A percentile compares a stretch with the other conserved stretches of the same genome.
These are phyloP conservation scores for Eclectus roratus DNA, from an alignment of 2,113 vertebrate genomes.

Conservation along the genomic window DNA sequence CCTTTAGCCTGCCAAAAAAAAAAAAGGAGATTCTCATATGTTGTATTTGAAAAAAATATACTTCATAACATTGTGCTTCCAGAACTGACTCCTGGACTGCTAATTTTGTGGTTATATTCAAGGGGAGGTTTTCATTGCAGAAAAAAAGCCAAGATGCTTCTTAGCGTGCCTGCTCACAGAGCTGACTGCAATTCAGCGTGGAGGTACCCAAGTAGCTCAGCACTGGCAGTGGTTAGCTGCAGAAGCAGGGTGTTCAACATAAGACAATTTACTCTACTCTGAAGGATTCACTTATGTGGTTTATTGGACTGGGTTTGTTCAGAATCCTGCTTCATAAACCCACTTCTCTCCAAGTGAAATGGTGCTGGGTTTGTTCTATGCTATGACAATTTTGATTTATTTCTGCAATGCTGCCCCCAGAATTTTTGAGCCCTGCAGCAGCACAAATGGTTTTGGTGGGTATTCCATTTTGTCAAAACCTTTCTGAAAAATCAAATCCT, in stretches of 20 bases:
- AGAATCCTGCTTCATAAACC: background rate
- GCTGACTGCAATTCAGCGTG: background rate
- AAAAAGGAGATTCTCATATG: background rate
- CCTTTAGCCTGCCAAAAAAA: background rate
- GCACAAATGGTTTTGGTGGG: background rate
- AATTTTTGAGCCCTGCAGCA: background rate
- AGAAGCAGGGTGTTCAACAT: background rate
- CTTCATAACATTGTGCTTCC: background rate
- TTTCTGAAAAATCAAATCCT: background rate
- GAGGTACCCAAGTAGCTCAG: background rate
- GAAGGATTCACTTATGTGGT: background rate
- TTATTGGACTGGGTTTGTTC: background rate
- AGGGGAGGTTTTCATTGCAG: background rate
- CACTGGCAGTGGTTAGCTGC: background rate
- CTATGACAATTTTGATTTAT: background rate
- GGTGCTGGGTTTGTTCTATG: background rate
- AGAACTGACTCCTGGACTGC: background rate
- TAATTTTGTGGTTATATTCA: background rate
- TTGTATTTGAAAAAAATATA: background rate
- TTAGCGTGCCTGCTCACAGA: accelerated
- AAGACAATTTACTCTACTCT: background rate
- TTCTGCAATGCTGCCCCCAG: background rate
- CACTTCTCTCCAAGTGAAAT: background rate
- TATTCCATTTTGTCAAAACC: background rate
- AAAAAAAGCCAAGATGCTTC: background rate